Conservation (phyloP, 2,113 vertebrate species). For the Sphyrna mokarran region DNA sequence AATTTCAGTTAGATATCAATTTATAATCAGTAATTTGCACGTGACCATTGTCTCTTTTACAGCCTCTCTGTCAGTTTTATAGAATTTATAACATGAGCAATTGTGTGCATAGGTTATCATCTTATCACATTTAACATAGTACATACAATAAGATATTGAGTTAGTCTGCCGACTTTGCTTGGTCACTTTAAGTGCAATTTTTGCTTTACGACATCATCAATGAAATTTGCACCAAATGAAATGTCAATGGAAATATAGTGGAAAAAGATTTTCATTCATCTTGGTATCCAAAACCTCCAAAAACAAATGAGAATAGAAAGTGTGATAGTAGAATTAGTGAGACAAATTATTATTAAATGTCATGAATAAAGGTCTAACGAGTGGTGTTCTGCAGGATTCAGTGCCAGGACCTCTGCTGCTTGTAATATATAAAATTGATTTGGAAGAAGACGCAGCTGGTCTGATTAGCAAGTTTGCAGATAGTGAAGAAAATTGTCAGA, state of each 20-base stretch:
- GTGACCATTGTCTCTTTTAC: neutral
- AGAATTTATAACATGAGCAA: neutral
- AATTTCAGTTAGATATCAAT: neutral
- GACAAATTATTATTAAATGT: neutral
- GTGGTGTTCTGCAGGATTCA: too few species aligned
- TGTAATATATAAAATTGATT: too few species aligned
- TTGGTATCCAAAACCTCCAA: neutral
- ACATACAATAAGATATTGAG: constrained; percentile 38
- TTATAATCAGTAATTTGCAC: neutral
- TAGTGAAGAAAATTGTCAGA: too few species aligned
- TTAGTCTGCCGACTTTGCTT: constrained; percentile 38
- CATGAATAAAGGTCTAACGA: too few species aligned
- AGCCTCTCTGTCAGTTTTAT: too few species aligned
- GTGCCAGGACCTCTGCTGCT: too few species aligned
- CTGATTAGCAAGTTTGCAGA: too few species aligned
- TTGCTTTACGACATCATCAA: neutral
- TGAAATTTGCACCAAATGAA: neutral
- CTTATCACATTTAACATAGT: neutral
- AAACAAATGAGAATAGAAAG: neutral
- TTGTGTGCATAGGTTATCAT: neutral
- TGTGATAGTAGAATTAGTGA: neutral
- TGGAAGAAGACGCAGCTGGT: too few species aligned
- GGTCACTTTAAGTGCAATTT: neutral
- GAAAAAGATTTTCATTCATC: neutral
- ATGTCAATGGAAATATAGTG: neutral